These are phyloP conservation scores for Palythoa grandiflora DNA, from an alignment of 92 coral and sea anemone genomes.

Conservation along the genomic window DNA sequence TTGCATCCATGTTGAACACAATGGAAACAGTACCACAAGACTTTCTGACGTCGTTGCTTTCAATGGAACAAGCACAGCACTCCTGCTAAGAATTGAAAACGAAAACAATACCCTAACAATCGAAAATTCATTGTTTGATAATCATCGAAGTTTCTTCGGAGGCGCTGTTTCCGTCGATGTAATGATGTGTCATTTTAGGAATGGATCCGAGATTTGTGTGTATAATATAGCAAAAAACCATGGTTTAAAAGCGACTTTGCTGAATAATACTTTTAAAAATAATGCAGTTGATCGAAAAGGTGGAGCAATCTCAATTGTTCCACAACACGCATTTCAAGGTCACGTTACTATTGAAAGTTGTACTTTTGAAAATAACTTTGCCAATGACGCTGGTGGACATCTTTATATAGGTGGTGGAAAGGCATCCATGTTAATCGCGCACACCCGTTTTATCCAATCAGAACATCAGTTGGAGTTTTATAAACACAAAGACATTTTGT, in stretches of 20 bases:
- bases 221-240: not conserved
- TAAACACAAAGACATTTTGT: slow-evolving; percentile 17
- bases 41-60: not conserved
- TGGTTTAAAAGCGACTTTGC: not conserved
- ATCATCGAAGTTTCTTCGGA: slow-evolving; percentile 20
- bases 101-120: slow-evolving; percentile 2
- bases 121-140: not conserved
- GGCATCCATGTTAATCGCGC: not conserved
- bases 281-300: slow-evolving; percentile 23
- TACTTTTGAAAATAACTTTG: slow-evolving; percentile 24
- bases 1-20: slow-evolving; percentile 16
- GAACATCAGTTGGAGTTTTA: not conserved
- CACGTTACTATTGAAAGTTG: not conserved
- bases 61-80: slow-evolving; percentile 33
- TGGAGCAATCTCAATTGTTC: slow-evolving; percentile 27
- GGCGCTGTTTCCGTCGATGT: slow-evolving; percentile 19
- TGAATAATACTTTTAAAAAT: not conserved
- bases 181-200: not conserved
- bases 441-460: slow-evolving; percentile 1
- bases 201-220: slow-evolving; percentile 9
- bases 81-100: not conserved
- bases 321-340: slow-evolving; percentile 30
- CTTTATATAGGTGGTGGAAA: slow-evolving; percentile 18
- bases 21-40: slow-evolving; percentile 17
- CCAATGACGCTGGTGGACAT: slow-evolving; percentile 21